These are phyloP conservation scores for Philonicus albiceps DNA, from an alignment of 2,888 invertebrate genomes.

Conservation along the genomic window DNA sequence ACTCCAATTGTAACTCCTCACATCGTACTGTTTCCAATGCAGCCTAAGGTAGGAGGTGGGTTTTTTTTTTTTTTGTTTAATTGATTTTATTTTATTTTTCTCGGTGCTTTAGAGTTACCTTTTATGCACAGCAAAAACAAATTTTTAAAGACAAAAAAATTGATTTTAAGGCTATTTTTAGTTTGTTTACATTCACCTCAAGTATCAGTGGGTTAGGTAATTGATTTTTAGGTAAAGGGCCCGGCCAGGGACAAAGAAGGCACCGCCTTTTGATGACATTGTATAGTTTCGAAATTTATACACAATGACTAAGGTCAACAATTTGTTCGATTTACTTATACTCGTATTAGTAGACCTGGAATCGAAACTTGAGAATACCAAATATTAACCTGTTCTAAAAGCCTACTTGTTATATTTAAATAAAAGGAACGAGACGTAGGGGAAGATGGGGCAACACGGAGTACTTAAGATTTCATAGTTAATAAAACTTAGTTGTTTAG, in stretches of 20 bases:
- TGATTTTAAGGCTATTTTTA: background rate
- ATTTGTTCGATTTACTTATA: background rate
- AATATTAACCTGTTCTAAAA: background rate
- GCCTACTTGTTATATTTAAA: too few relatives aligned
- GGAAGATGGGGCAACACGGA: too few relatives aligned
- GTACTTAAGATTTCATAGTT: too few relatives aligned
- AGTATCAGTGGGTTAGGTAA: background rate
- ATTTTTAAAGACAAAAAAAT: background rate
- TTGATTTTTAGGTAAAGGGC: background rate
- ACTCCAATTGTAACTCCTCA: slow-evolving; percentile 89
- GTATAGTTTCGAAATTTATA: background rate
- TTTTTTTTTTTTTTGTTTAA: background rate
- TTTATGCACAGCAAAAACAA: background rate
- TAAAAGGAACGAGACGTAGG: too few relatives aligned
- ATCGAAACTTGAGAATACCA: background rate
- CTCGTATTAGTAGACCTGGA: background rate
- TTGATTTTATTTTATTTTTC: background rate
- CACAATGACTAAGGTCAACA: background rate
- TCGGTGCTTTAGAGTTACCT: background rate
- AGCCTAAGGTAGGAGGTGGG: slow-evolving; percentile 62
- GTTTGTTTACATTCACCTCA: background rate
- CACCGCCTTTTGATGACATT: background rate
- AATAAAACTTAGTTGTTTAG: too few relatives aligned
- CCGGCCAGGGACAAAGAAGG: background rate
- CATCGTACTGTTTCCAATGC: slow-evolving; percentile 76